Base-by-base conservation (phyloP, 2,888 invertebrate genomes). In the Ophion costatus region DNA sequence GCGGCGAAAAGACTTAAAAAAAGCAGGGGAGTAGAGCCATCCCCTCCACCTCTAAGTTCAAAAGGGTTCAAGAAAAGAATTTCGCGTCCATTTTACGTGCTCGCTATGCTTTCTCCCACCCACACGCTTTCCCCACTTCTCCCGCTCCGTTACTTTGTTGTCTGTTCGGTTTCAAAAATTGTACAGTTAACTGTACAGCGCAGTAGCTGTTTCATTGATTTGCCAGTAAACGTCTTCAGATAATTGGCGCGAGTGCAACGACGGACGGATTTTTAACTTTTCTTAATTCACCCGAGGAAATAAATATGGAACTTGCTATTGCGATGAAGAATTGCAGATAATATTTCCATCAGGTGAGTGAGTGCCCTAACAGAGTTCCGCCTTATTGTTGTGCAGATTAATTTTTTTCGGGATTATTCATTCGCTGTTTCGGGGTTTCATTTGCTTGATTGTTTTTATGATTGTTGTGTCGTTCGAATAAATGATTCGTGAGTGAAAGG, bases 181-280 rank as follows among this genome's bases (percentile, higher is more conserved):
- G 64, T 51, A 56, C 51, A 24, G 11, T 64, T n/a, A 4, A 29
- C 33, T 56, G 9, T 38, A 56, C 59, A 17, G 38, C 24, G 59
- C 10, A n/a, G 10, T 45, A 59, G n/a, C 45, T 67, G n/a, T 57
- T n/a, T 77, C 69, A 78, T 78, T 45, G 69, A 78, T 78, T 78
- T 78, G 33, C 22, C 9, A 33, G 11, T 56, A 78, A 20, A 70
- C n/a, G 10, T 38, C 45, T 29, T 17, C 24, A 22, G 45, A 24
- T 42, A 9, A 45, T 78, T 59, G 69, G 59, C 69, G 63, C 20
- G 70, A 33, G 11, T 57, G 67, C 57, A 77, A 57, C 42, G 17
- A 20, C 17, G 5, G 64, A 11, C 63, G 61, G 22, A 63, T 22
- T 63, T 45, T 45, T 10, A n/a, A 10, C 29, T 22, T 33, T 1